These are phyloP conservation scores for Burhinus oedicnemus DNA, from an alignment of 2,113 vertebrate genomes.

Conservation along the genomic window DNA sequence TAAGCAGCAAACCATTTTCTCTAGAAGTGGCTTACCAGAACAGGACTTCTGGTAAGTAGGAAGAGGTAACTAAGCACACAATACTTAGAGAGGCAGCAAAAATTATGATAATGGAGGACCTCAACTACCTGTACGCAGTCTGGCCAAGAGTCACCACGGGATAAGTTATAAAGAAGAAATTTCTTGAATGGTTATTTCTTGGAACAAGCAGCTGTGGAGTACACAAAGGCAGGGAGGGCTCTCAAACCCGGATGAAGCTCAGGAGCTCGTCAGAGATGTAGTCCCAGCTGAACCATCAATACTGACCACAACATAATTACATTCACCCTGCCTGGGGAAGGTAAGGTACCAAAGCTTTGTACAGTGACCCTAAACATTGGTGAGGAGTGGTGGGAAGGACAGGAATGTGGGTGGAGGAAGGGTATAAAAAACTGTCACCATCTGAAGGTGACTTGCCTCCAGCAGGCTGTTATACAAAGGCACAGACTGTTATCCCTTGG, in stretches of 20 bases:
- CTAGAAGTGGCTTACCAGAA: not conserved
- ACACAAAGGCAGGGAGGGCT: not conserved
- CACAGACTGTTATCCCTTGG: not conserved
- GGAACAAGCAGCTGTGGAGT: not conserved
- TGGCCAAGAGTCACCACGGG: not conserved
- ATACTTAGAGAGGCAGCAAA: not conserved
- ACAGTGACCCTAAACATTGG: not conserved
- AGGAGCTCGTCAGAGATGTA: not conserved
- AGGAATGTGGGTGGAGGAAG: not conserved
- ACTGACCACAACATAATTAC: not conserved
- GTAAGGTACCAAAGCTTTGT: not conserved
- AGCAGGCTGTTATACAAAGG: not conserved
- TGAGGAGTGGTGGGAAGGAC: not conserved
- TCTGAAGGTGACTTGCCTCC: not conserved
- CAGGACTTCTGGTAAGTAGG: no score
- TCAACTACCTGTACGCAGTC: not conserved
- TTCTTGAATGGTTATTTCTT: not conserved
- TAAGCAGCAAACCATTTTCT: not conserved
- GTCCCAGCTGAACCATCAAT: not conserved
- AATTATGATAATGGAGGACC: not conserved
- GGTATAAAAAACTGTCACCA: not conserved
- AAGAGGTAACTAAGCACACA: not conserved
- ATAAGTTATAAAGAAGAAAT: not conserved
- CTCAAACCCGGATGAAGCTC: not conserved
- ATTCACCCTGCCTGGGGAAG: not conserved